Evolutionary conservation across 2,797 vertebrate species (phyloP).

Genomic region (Ceyx erithaca): DNA sequence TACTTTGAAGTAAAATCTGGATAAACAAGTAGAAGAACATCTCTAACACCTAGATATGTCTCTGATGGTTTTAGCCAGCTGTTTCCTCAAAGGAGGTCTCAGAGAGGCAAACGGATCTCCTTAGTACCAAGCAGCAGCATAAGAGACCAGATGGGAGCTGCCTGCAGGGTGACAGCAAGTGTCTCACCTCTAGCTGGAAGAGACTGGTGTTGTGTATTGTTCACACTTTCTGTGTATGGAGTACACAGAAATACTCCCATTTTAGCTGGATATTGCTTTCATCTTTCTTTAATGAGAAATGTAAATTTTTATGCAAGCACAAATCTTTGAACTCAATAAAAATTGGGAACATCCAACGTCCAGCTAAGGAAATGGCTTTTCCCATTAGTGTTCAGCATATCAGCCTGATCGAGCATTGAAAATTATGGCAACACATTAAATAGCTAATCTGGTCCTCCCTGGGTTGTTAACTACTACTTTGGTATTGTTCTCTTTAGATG

Average conservation of each 20-base stretch:
- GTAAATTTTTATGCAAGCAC: not conserved
- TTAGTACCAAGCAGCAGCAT: not conserved
- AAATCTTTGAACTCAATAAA: not conserved
- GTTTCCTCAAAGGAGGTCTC: not conserved
- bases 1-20: conserved; percentile 25
- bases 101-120: not conserved
- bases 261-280: not conserved
- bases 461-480: conserved; percentile 17
- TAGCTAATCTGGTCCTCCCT: conserved; percentile 31
- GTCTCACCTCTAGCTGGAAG: not conserved
- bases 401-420: not conserved
- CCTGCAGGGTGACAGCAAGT: not conserved
- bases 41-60: not conserved
- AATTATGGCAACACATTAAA: conserved; percentile 1
- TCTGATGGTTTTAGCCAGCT: not conserved
- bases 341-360: not conserved
- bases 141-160: not conserved
- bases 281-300: not conserved
- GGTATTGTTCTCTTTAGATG: conserved; percentile 18
- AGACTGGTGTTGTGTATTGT: not conserved
- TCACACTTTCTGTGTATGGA: not conserved
- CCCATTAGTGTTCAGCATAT: not conserved
- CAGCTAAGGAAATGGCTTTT: conserved; percentile 2
- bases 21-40: not conserved
- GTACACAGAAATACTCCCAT: not conserved